phyloP scores from a whole-genome alignment of 2,113 vertebrate species.

The Plestiodon gilberti region DNA sequence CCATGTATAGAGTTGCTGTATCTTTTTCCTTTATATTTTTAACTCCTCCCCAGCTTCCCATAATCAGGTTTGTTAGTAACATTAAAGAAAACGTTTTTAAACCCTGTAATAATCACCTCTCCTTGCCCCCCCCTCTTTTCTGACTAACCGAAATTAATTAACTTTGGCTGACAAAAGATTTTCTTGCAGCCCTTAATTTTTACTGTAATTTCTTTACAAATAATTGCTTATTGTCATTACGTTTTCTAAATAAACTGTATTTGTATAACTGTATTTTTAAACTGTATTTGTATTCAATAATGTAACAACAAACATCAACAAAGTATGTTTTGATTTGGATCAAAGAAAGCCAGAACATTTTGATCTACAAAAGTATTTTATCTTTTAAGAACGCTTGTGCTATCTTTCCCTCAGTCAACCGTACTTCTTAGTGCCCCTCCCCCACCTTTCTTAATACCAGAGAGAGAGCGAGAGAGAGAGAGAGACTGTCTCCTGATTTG shows the following conservation, averaged over 20 bases:
- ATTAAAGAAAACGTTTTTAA: too few species aligned
- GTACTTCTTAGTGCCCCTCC: not conserved
- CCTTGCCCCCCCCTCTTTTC: too few species aligned
- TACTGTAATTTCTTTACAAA: not conserved
- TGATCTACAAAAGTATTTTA: not conserved
- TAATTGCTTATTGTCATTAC: not conserved
- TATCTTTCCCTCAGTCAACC: not conserved
- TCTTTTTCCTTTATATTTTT: too few species aligned
- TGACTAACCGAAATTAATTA: too few species aligned
- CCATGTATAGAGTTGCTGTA: too few species aligned
- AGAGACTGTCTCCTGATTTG: not conserved
- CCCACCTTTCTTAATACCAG: too few species aligned
- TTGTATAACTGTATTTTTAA: too few species aligned
- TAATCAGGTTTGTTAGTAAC: too few species aligned
- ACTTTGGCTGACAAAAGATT: too few species aligned
- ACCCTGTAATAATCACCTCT: too few species aligned
- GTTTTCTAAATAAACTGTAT: not conserved
- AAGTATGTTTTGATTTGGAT: not conserved
- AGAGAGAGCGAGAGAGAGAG: not conserved
- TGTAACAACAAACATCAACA: not conserved
- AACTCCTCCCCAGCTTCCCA: too few species aligned
- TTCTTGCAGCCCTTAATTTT: too few species aligned
- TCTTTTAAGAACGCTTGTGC: not conserved
- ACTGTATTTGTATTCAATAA: not conserved
- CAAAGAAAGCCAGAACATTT: not conserved